Base-by-base conservation (phyloP, 2,888 invertebrate species). In the Brassicogethes aeneus region DNA sequence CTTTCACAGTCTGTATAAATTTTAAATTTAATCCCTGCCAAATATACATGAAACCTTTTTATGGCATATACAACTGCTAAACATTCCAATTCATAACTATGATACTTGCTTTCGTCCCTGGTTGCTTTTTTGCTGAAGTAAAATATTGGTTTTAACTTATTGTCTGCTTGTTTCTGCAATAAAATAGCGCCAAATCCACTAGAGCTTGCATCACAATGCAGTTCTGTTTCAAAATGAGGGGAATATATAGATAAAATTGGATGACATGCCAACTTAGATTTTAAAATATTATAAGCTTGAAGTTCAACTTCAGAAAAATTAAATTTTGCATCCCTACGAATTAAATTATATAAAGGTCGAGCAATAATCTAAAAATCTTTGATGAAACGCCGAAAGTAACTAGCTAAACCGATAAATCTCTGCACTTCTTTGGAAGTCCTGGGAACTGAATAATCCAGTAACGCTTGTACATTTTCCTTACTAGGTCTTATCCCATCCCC, bases 51-150 rank as follows among this genome's bases (percentile, higher is more conserved):
- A 23, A 23, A 23, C 10, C 23, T 23, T 23, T 23, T n/a, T n/a
- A n/a, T n/a, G n/a, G n/a, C n/a, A n/a, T n/a, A n/a, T n/a, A n/a
- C n/a, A n/a, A n/a, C n/a, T 23, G 33, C 33, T 33, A 33, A 33
- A 33, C 33, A 33, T 33, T 33, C 33, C 12, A 33, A 23, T 23
- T 23, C 23, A 23, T 7, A 23, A 10, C 23, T 23, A 23, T 23
- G 23, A 23, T 23, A 23, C 10, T 23, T n/a, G n/a, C n/a, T n/a
- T n/a, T n/a, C n/a, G n/a, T n/a, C n/a, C n/a, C n/a, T n/a, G n/a
- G n/a, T n/a, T 23, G 5, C 23, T 10, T 23, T 23, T 23, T 23
- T 23, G 23, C 23, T 23, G 10, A 23, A 23, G 10, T 23, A 23
- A 23, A 23, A 23, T 7, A 5, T 7, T 7, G 23, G 23, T 23